Percentiles rank a stretch among this genome's conserved stretches.
Evolutionary conservation across 2,888 invertebrate species (phyloP).

Genomic region (Ochropleura plecta): DNA sequence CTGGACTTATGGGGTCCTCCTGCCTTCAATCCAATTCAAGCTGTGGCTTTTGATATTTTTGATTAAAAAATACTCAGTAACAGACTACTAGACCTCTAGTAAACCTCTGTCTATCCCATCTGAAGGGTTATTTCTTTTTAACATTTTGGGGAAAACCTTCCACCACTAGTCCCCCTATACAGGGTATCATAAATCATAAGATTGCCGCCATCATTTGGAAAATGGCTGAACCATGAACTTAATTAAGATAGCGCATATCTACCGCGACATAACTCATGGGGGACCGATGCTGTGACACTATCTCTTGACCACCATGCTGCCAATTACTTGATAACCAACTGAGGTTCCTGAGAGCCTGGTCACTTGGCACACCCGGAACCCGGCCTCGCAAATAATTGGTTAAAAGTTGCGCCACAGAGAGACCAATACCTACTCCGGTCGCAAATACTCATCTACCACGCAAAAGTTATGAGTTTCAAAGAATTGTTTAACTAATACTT

Average conservation of each 20-base stretch:
- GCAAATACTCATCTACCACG: too few species aligned
- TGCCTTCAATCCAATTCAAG: neutral
- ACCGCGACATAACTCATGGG: conserved; percentile 32
- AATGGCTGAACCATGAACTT: conserved; percentile 20
- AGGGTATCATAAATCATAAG: conserved; percentile 3
- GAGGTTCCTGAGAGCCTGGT: neutral
- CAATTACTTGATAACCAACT: neutral
- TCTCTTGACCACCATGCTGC: conserved; percentile 34
- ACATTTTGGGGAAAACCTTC: neutral
- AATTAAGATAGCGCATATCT: conserved; percentile 55
- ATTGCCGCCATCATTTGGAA: conserved; percentile 9
- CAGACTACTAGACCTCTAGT: neutral
- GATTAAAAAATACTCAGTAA: neutral
- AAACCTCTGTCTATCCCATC: too few species aligned
- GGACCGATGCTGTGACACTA: conserved; percentile 26
- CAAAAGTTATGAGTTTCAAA: too few species aligned
- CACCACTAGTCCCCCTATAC: neutral
- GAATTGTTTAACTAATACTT: too few species aligned
- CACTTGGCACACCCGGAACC: neutral
- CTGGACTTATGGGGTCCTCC: neutral
- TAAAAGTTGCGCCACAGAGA: too few species aligned
- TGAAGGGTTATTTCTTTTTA: neutral
- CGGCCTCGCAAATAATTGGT: too few species aligned
- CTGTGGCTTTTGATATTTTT: neutral
- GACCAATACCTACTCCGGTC: too few species aligned